Conservation (phyloP, 1,140 invertebrate species). For the Tribolium castaneum region DNA sequence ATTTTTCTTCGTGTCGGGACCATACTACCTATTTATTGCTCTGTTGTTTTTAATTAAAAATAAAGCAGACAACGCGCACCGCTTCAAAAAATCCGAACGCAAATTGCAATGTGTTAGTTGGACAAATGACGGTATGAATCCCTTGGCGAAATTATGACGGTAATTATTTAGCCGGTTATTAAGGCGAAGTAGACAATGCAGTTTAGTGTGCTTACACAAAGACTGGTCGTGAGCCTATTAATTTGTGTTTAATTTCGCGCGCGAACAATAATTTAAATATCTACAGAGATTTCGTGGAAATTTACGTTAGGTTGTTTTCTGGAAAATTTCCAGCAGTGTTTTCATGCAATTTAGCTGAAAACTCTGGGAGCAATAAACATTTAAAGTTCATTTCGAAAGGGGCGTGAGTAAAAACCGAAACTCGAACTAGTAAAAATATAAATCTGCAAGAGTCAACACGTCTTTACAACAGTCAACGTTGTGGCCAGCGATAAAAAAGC, state of each 20-base stretch:
- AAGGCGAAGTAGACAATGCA: not conserved
- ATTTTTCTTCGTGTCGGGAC: conserved; percentile 40
- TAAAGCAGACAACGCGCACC: not conserved
- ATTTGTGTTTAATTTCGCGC: conserved; percentile 2
- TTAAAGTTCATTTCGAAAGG: conserved; percentile 29
- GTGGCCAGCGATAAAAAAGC: conserved; percentile 49
- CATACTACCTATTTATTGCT: conserved; percentile 37
- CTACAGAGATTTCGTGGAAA: not conserved
- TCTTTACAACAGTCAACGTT: conserved; percentile 52
- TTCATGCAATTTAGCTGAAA: conserved; percentile 35
- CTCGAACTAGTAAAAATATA: conserved; percentile 45
- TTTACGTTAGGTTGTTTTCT: conserved; percentile 5
- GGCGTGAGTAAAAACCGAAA: conserved; percentile 34
- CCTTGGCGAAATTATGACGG: not conserved
- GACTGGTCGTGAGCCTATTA: not conserved
- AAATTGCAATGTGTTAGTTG: not conserved
- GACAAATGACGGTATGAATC: not conserved
- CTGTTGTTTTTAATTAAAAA: conserved; percentile 41
- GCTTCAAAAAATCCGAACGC: too few species aligned
- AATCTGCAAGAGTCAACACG: conserved; percentile 52
- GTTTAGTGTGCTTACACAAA: not conserved
- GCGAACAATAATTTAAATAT: conserved; percentile 10
- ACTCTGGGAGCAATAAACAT: conserved; percentile 29
- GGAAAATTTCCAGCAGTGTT: conserved; percentile 31
- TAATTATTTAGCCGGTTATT: not conserved